Evolutionary conservation across 2,113 vertebrate species (phyloP).

Genomic region (Geococcyx californianus): DNA sequence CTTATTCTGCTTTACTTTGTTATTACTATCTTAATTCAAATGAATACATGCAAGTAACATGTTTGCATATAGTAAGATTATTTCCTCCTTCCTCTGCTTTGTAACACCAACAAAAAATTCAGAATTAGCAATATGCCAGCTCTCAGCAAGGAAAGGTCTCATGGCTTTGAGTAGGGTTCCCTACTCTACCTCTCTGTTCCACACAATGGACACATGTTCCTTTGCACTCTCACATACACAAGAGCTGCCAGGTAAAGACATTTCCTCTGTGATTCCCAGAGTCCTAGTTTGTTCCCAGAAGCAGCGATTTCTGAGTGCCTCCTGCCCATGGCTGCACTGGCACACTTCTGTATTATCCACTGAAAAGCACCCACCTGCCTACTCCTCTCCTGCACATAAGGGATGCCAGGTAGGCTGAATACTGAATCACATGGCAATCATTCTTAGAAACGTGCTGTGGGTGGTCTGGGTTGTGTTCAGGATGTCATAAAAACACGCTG

Average conservation of each 20-base stretch:
- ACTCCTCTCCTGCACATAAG: rapidly evolving
- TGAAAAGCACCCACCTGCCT: background rate
- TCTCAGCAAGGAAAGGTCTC: background rate
- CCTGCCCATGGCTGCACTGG: background rate
- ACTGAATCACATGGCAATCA: rapidly evolving
- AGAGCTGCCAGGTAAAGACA: background rate
- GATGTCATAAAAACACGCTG: background rate
- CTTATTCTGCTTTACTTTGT: background rate
- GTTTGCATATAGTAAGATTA: conserved; percentile 20
- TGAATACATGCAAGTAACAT: background rate
- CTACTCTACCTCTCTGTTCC: background rate
- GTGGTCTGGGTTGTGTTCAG: background rate
- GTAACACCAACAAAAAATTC: background rate
- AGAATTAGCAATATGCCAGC: background rate
- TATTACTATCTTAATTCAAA: background rate
- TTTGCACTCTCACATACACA: background rate
- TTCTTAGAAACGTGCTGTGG: rapidly evolving
- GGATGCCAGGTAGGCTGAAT: background rate
- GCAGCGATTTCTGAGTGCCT: background rate
- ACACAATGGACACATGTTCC: rapidly evolving
- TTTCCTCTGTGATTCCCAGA: background rate
- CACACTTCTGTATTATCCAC: background rate
- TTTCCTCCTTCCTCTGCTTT: background rate
- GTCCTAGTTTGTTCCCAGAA: background rate
- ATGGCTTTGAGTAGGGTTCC: background rate